Base-by-base conservation (phyloP, 2,113 vertebrate genomes). In the Leptobrachium leishanense region DNA sequence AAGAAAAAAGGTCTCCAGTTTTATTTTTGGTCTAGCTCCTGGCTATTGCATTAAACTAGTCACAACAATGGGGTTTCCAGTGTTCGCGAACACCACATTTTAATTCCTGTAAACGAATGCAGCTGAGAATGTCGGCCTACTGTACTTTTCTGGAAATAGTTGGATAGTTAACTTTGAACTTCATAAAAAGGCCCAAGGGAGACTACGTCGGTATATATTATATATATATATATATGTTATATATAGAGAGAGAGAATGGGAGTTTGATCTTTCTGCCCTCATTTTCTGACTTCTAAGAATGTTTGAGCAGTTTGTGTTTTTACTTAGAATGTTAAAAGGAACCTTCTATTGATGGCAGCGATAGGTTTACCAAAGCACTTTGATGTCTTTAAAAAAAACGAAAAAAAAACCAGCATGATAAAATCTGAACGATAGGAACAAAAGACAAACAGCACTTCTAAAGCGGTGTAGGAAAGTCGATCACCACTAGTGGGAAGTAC, bases 31-130 rank as follows among this genome's bases (percentile, higher is more conserved):
- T 84, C 81, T 83, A 6, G 84, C 85, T 84, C 69, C 72, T 81
- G 84, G 85, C 87, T 81, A 85, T 81, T 79, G 67, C 83, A 76
- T 85, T 84, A 84, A 82, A 83, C 20, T 82, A 87, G 86, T 80
- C 82, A 81, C 73, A 85, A 81, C 84, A 79, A 81, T 85, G 83
- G 85, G 75, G 77, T 81, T 82, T 79, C 82, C 1, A 68, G 69
- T 82, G 82, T 84, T 81, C 83, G 82, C 70, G 81, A 85, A 82
- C 84, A 82, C 77, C 72, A 57, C 46, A 43, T 83, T 88, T 79
- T 86, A 79, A 82, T 85, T 84, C 75, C 77, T 83, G 81, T 71
- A 71, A 86, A 81, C 69, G 55, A 15, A 44, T 59, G 57, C 57
- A 53, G 69, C n/a, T 44, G 72, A 62, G 41, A 55, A 66, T 15